A percentile compares a stretch with the other conserved stretches of the same genome.
phyloP scores from a whole-genome alignment of 2,113 vertebrate species.

The Phylloscopus trochiloides region DNA sequence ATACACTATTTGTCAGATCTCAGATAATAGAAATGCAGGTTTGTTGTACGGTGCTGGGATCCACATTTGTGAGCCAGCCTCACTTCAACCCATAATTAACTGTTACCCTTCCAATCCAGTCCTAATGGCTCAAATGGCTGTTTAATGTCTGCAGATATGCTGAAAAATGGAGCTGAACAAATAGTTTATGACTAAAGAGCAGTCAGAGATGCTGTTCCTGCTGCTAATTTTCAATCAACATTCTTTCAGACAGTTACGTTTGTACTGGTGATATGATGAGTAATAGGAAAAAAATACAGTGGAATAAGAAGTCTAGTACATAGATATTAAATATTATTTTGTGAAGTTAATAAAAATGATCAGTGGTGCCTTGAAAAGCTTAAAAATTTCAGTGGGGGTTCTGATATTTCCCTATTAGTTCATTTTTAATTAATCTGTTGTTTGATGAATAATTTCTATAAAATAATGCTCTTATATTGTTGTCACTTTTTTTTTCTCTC shows the following conservation, averaged over 20 bases:
- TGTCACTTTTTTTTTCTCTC: neutral
- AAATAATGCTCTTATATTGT: neutral
- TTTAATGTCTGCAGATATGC: neutral
- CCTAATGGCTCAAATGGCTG: neutral
- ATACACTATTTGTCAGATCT: neutral
- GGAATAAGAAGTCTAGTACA: neutral
- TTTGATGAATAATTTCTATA: neutral
- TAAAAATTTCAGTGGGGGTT: neutral
- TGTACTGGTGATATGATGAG: neutral
- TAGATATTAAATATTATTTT: neutral
- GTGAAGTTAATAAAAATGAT: neutral
- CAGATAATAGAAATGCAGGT: neutral
- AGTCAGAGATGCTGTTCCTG: neutral
- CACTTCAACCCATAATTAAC: neutral
- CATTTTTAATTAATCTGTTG: neutral
- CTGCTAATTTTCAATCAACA: neutral
- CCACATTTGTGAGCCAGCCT: neutral
- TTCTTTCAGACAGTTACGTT: neutral
- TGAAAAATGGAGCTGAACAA: neutral
- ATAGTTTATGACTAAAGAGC: neutral
- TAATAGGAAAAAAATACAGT: neutral
- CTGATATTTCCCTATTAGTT: neutral
- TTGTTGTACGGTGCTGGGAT: neutral
- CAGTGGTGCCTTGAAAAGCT: neutral
- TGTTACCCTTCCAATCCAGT: neutral